Base-by-base conservation (phyloP, 1,140 invertebrate genomes). In the Trissolcus basalis region DNA sequence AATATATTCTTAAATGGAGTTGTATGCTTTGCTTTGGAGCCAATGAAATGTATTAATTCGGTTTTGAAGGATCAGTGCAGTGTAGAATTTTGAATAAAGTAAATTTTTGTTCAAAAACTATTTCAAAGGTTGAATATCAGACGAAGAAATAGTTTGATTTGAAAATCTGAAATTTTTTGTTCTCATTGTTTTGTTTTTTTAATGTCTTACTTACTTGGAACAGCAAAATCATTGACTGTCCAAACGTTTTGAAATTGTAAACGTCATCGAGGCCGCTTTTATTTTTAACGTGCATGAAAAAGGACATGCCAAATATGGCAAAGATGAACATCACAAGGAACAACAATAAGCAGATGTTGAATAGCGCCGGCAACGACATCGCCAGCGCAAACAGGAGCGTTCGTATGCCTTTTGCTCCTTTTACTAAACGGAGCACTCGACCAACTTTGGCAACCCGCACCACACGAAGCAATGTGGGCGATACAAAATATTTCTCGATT, bases 261-360 rank as follows among this genome's bases (percentile, higher is more conserved):
- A 97, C 96, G 85, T 98, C 96, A 84, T 98, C 97, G 63, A 99
- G 90, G 47, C 97, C 97, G 80, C 94, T 95, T 83, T 95, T 94
- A 83, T 95, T 92, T 87, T 97, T 97, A 56, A 98, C 97, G 89
- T 97, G 94, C 96, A 97, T 98, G 90, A 99, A 99, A 91, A 99
- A 99, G 47, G 96, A 98, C 97, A 99, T 99, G 68, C 98, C 97
- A 88, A 99, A 98, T 83, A 98, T 98, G 80, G 97, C 97, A 88
- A 98, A 99, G 88, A 99, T 99, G 90, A 99, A 99, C 96, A 99
- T 98, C 79, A 99, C 96, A 79, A 99, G 91, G 89, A 98, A 98
- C 77, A 99, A 93, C 80, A 99, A 91, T 81, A 99, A 92, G 86
- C 97, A 98, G 89, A 99, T 99, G 91, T 99, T 99, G 91, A 99